Evolutionary conservation across 1,140 invertebrate genomes (phyloP), one percentile per base, ranked within the genome.

Genomic region (Fopius arisanus): DNA sequence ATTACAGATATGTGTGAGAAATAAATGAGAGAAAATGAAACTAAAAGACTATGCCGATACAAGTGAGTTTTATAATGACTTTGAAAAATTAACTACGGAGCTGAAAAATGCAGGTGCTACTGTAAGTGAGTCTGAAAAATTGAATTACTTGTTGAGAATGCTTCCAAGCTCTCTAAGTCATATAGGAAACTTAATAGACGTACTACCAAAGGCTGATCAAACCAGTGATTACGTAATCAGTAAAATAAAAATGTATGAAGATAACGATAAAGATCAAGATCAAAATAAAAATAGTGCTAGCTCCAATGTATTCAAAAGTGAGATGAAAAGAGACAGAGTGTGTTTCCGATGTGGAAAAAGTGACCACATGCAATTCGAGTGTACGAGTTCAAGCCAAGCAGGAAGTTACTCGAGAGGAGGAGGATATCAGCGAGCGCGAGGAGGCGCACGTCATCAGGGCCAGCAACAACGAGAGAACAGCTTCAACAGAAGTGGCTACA

Each of bases 71-170:
- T 82, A 80, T 51, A 66, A 41, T 70, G 76, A 79, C 7, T 82
- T 83, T 72, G 80, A 82, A 72, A 82, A 79, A 75, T 10, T 70
- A 12, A 70, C 77, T 62, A 81, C 78, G 70, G 77, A 79, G 71
- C 63, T 82, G 12, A 82, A 82, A 77, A 51, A 21, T 63, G 78
- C 80, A 14, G 80, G 79, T 10, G 77, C 72, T 62, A 72, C 62
- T 41, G 59, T 81, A 40, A 76, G 31, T 6, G 75, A 80, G 67
- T n/a, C 77, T 74, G 79, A 79, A 75, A 85, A 81, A 78, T 26
- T 82, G n/a, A 81, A 77, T 63, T 83, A 83, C 66, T 79, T 84
- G 79, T 65, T 83, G n/a, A 83, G 79, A 77, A 40, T 79, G 31
- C 43, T 83, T 48, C 81, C 81, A 51, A 9, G 31, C 28, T 76